A percentile compares a stretch with the other conserved stretches of the same genome.
Evolutionary conservation across 1,140 invertebrate genomes (phyloP).

Genomic region (Drosophila murphyi): DNA sequence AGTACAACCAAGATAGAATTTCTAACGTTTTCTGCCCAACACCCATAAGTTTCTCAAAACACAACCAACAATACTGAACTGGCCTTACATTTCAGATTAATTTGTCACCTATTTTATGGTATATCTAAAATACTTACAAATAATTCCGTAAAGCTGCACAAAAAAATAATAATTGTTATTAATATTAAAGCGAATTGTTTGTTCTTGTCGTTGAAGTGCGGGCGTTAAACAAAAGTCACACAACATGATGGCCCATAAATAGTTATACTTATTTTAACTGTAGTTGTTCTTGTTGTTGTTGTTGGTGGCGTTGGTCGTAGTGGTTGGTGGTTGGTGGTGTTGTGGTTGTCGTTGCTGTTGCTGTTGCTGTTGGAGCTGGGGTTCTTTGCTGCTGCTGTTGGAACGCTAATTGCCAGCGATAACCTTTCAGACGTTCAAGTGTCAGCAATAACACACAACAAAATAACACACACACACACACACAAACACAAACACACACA

Average conservation of each 20-base stretch:
- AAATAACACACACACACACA: constrained; percentile 25
- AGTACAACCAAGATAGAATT: not conserved
- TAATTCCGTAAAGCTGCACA: not conserved
- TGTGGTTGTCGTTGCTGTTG: not conserved
- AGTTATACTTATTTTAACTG: not conserved
- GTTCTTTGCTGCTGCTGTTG: constrained; percentile 12
- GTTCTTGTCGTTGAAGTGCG: no score
- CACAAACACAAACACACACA: constrained; percentile 27
- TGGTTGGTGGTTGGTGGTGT: no score
- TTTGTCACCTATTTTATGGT: no score
- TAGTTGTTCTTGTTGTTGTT: no score
- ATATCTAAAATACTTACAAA: no score
- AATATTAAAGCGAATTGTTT: not conserved
- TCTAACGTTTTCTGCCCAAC: no score
- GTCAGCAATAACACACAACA: constrained; percentile 37
- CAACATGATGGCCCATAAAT: not conserved
- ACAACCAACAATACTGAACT: no score
- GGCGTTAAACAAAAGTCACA: not conserved
- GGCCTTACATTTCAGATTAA: no score
- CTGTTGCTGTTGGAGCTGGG: not conserved
- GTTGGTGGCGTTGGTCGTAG: no score
- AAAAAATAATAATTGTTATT: not conserved
- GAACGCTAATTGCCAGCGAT: constrained; percentile 55
- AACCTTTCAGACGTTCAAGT: constrained; percentile 46
- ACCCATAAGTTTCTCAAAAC: no score